Evolutionary conservation across 2,113 vertebrate species (phyloP), one percentile per base, ranked within the genome.

Genomic region (Jacana jacana): DNA sequence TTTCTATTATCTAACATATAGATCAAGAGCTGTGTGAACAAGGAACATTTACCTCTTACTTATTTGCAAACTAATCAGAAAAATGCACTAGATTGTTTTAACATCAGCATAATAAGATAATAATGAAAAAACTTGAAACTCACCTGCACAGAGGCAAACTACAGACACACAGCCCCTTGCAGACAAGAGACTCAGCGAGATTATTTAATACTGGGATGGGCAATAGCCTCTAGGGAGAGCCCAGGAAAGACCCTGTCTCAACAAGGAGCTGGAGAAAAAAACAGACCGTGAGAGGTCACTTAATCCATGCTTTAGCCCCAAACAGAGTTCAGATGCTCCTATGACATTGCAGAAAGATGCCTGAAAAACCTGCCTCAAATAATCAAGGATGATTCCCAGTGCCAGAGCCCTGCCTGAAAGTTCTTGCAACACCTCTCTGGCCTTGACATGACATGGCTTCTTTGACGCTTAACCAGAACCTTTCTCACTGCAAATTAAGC

Each of bases 371-470:
- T 22, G 10, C 9, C n/a, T 48, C 13, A 8, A 73, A 40, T 17
- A n/a, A 52, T 17, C 33, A 33, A 31, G 86, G 37, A n/a, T 0
- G 2, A 35, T 54, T 31, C n/a, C n/a, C 13, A 1, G 60, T 30
- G 54, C n/a, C 39, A 40, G 39, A 60, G 30, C 39, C 10, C 44
- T 58, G 52, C 69, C 20, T 27, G n/a, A 39, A 54, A 91, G 30
- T 30, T 46, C 25, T 20, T 0, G 2, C 52, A 60, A 28, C 0
- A 2, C 30, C 39, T 35, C 4, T 0, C 24, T 44, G 35, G 44
- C 52, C 28, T 68, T 54, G 23, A 58, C 24, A 7, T 12, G 6
- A 25, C 9, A 20, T 1, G 2, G n/a, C n/a, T 66, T 83, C 30
- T 39, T 30, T 68, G 28, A 17, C 1, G 0, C 37, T 52, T 13